phyloP scores from a whole-genome alignment of 2,888 invertebrate genomes.

The Ischnus inquisitorius region DNA sequence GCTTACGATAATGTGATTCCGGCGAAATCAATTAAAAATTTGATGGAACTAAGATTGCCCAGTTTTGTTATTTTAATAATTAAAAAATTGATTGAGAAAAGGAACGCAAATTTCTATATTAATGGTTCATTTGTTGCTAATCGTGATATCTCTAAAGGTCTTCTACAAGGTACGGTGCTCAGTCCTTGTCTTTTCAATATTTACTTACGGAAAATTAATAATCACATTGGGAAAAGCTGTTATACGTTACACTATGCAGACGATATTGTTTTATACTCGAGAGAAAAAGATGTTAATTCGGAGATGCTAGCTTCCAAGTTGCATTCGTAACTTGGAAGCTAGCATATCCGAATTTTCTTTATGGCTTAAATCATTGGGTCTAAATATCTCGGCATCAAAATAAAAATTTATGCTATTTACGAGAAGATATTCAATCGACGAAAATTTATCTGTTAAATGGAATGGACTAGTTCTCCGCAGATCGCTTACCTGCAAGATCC shows the following conservation, averaged over 20 bases:
- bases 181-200: slow-evolving; percentile 18
- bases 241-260: slow-evolving; percentile 6
- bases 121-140: background rate
- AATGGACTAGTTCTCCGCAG: background rate
- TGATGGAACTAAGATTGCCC: slow-evolving; percentile 1
- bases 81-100: background rate
- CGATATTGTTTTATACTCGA: background rate
- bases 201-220: background rate
- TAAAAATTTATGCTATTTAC: background rate
- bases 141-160: background rate
- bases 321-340: background rate
- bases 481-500: background rate
- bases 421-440: background rate
- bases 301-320: background rate
- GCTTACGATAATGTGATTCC: background rate
- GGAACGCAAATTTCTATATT: slow-evolving; percentile 10
- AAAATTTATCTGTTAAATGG: background rate
- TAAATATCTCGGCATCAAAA: background rate
- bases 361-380: background rate
- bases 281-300: background rate
- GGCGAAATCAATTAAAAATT: background rate
- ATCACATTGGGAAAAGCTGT: background rate
- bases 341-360: background rate
- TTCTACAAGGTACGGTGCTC: slow-evolving; percentile 4
- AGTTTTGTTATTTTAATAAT: background rate